Evolutionary conservation across 2,113 vertebrate genomes (phyloP), one percentile per base, ranked within the genome.

Genomic region (Procavia capensis): DNA sequence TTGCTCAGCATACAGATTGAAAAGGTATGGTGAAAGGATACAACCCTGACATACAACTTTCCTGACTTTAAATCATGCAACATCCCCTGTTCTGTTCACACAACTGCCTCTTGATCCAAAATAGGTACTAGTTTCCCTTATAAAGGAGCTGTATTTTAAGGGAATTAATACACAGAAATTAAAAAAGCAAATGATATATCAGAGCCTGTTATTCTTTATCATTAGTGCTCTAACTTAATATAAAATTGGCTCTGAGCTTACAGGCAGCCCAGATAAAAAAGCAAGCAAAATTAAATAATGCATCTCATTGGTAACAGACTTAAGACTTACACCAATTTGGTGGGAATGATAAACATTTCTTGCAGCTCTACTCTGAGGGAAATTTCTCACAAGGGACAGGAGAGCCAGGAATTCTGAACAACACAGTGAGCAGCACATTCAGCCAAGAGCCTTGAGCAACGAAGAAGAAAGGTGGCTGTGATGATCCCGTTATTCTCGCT

Each of bases 361-460:
- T 59, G 9, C 27, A 78, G 29, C 0, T 74, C 19, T 79, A 27
- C 66, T 76, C 54, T 59, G 45, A 94, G 45, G 83, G 43, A 89
- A 54, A 79, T 16, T 61, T 83, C 57, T 75, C 59, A 57, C 16
- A 5, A 4, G 10, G n/a, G 34, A 74, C 79, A 81, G 25, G 39
- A 90, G n/a, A 36, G n/a, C n/a, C 92, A 94, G 61, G 87, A 54
- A 79, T 75, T 93, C 72, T 82, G 19, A 79, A 72, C 31, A 85
- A 76, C 25, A 20, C 74, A 78, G 63, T 13, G 50, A 76, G 27
- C 31, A 64, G 61, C 0, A 0, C 3, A 11, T 57, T 45, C 54
- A 50, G 25, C 2, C 85, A 76, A 85, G 76, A 93, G 45, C 10
- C 45, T n/a, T 22, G 3, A 27, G 14, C 27, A 61, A n/a, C 4